Base-by-base conservation (phyloP, 2,888 invertebrate genomes). In the Scaptomyza reducta region DNA sequence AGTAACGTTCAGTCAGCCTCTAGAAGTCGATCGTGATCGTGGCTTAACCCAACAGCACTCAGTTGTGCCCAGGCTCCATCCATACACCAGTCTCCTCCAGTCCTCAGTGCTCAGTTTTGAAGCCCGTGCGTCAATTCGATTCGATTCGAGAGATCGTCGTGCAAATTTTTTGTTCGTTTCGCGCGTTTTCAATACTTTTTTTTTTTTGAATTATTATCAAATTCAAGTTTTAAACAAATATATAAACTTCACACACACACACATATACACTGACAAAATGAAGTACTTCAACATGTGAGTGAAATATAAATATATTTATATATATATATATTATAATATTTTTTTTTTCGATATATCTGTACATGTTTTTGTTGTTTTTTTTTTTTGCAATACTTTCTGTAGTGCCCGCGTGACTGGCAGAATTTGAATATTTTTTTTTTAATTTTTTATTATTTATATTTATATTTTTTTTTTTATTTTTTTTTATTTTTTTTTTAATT, bases 271-370 rank as follows among this genome's bases (percentile, higher is more conserved):
- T 71, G 54, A 75, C 73, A 87, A 82, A 84, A 90, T 90, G 89
- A 90, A 90, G 83, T 89, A 84, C 88, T 87, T 87, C 65, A 89
- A 89, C 82, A 89, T 90, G 89, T 90, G 89, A 90, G 89, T 90
- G 87, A 57, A 56, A 56, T 13, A 57, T 35, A 14, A 35, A 14
- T 25, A 27, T 58, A 29, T 41, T 16, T 25, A 13, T 33, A 44
- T 47, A 42, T 55, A 6, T 29, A 6, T 29, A 6, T 29, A 5
- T 25, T 25, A 4, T 25, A 49, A 42, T 55, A 6, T 29, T 6
- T 29, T 6, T 29, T 45, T 22, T 22, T 2, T 22, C 22, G 22
- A 22, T 22, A 22, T 22, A 22, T 22, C 0, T 22, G 22, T 22
- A 22, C 0, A 22, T 22, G 5, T 22, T 22, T 22, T 22, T 22